phyloP scores from a whole-genome alignment of 1,140 invertebrate genomes.

The Micrasema longulum region DNA sequence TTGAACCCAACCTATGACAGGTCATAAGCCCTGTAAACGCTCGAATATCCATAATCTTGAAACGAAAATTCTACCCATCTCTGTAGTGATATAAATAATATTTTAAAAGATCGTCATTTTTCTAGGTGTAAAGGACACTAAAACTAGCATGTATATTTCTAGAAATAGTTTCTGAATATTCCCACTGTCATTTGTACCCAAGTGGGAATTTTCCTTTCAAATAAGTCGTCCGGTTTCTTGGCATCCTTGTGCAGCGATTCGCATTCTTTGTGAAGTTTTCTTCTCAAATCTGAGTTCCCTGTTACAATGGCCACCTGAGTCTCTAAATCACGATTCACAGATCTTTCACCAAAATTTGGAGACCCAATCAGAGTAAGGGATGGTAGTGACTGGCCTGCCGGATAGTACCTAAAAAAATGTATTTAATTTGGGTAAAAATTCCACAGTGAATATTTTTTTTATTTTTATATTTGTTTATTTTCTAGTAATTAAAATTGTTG shows the following conservation, averaged over 20 bases:
- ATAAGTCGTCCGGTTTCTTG: slow-evolving; percentile 68
- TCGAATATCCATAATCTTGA: too few relatives aligned
- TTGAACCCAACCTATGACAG: too few relatives aligned
- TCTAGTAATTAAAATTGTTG: too few relatives aligned
- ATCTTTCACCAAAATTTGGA: slow-evolving; percentile 94
- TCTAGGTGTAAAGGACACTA: background rate
- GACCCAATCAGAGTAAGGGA: slow-evolving; percentile 92
- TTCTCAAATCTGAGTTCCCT: slow-evolving; percentile 78
- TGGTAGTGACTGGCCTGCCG: slow-evolving; percentile 75
- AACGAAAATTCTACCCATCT: too few relatives aligned
- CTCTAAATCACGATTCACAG: slow-evolving; percentile 93
- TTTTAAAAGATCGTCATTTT: background rate
- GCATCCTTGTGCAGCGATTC: slow-evolving; percentile 73
- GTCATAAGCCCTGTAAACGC: too few relatives aligned
- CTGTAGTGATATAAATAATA: too few relatives aligned
- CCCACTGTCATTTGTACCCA: slow-evolving; percentile 75
- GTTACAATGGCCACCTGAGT: slow-evolving; percentile 92
- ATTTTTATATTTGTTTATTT: too few relatives aligned
- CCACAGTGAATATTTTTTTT: too few relatives aligned
- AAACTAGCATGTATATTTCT: slow-evolving; percentile 47
- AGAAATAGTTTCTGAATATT: slow-evolving; percentile 75
- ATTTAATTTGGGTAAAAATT: too few relatives aligned
- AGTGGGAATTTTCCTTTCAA: slow-evolving; percentile 65
- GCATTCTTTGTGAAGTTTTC: slow-evolving; percentile 76
- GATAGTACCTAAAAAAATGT: slow-evolving; percentile 80